Conservation (phyloP, 2,888 invertebrate genomes). For the Camptogramma bilineatum region DNA sequence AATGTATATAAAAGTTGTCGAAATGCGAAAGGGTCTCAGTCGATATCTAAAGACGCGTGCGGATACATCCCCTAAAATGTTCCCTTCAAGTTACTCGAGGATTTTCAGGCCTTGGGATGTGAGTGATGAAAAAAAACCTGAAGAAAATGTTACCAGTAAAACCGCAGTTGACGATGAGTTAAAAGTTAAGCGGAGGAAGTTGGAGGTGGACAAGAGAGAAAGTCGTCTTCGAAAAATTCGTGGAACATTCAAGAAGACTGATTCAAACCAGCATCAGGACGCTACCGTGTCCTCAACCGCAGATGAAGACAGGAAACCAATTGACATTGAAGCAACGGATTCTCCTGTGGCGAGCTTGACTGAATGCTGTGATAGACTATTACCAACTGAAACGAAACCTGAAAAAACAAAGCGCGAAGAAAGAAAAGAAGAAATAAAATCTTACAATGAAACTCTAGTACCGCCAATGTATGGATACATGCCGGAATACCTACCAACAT, state of each 20-base stretch:
- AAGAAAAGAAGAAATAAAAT: conserved; percentile 27
- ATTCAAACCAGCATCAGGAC: conserved; percentile 77
- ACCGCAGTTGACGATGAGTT: conserved; percentile 49
- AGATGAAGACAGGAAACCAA: conserved; percentile 56
- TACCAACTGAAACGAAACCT: conserved; percentile 46
- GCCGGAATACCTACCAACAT: conserved; percentile 71
- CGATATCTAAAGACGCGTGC: conserved; percentile 65
- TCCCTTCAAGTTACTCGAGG: conserved; percentile 77
- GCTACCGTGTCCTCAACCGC: conserved; percentile 86
- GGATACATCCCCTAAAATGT: conserved; percentile 68
- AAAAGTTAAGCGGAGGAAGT: conserved; percentile 58
- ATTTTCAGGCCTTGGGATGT: conserved; percentile 88
- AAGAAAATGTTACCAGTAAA: conserved; percentile 46
- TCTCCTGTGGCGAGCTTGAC: conserved; percentile 74
- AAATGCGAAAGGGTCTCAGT: conserved; percentile 80
- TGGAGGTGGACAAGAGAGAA: conserved; percentile 68
- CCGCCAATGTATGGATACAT: conserved; percentile 57
- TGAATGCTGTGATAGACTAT: conserved; percentile 72
- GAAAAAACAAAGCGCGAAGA: conserved; percentile 23
- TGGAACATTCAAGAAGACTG: conserved; percentile 70
- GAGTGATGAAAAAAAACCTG: conserved; percentile 62
- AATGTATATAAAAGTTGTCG: conserved; percentile 84
- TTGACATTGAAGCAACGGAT: conserved; percentile 41
- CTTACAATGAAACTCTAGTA: conserved; percentile 35
- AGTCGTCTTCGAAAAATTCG: conserved; percentile 78